These are phyloP conservation scores for Scaptomyza pallida DNA, from an alignment of 1,140 invertebrate species.

Conservation along the genomic window DNA sequence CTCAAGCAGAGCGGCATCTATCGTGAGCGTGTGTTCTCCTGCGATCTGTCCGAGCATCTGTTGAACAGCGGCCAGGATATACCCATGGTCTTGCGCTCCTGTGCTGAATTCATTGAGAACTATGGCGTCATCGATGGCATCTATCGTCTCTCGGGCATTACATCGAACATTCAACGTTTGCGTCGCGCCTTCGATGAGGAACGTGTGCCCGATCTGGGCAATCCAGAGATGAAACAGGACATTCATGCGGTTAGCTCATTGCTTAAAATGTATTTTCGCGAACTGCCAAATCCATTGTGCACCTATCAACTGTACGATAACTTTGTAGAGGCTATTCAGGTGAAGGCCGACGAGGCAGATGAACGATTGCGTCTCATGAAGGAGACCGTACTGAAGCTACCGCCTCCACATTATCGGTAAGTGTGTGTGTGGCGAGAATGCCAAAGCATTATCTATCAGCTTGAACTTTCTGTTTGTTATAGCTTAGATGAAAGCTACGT, in stretches of 20 bases:
- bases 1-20: slow-evolving; percentile 97
- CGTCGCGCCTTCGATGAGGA: slow-evolving; percentile 97
- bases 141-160: slow-evolving; percentile 97
- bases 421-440: too few species aligned
- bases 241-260: slow-evolving; percentile 98
- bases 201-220: slow-evolving; percentile 91
- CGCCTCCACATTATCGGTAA: slow-evolving; percentile 97
- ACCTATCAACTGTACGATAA: slow-evolving; percentile 98
- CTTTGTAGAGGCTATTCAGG: slow-evolving; percentile 95
- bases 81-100: slow-evolving; percentile 95
- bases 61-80: slow-evolving; percentile 97
- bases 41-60: slow-evolving; percentile 97
- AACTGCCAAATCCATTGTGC: slow-evolving; percentile 98
- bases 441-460: too few species aligned
- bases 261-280: slow-evolving; percentile 98
- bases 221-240: slow-evolving; percentile 92
- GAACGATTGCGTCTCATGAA: slow-evolving; percentile 92
- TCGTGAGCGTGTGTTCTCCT: slow-evolving; percentile 96
- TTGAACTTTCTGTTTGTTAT: too few species aligned
- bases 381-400: slow-evolving; percentile 95
- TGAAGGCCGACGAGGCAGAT: slow-evolving; percentile 86
- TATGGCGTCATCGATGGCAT: slow-evolving; percentile 98
- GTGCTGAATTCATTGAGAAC: slow-evolving; percentile 96
- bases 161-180: slow-evolving; percentile 97
- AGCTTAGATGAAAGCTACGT: too few species aligned